A percentile compares a stretch with the other conserved stretches of the same genome.
phyloP scores from a whole-genome alignment of 35 echinoderm and acorn worm genomes.

The Ptychodera flava region DNA sequence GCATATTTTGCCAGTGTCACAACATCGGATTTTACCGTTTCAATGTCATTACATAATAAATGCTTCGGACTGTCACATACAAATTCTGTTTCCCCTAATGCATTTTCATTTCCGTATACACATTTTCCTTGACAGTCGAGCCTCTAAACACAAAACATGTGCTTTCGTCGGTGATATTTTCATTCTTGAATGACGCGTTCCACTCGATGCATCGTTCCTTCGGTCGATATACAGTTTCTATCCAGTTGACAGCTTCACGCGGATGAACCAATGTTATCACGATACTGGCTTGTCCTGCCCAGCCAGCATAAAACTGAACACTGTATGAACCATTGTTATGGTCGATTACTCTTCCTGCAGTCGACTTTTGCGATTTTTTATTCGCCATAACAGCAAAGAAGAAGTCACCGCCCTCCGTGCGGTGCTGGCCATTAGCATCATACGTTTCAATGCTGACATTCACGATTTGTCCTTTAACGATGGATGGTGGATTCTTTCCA shows the following conservation, averaged over 20 bases:
- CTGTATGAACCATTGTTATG: constrained; percentile 53
- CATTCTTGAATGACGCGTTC: not conserved
- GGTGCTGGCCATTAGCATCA: not conserved
- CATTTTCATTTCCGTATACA: not conserved
- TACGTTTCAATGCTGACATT: not conserved
- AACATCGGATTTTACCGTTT: too few species aligned
- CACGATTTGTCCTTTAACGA: not conserved
- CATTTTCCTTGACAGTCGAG: not conserved
- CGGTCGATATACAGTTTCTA: not conserved
- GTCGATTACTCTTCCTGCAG: constrained; percentile 30
- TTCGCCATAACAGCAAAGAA: not conserved
- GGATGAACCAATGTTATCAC: constrained; percentile 24
- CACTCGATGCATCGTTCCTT: not conserved
- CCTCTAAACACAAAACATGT: not conserved
- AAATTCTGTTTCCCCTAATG: not conserved
- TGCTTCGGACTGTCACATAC: too few species aligned
- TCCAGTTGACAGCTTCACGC: constrained; percentile 19
- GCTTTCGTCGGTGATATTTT: not conserved
- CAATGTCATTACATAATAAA: too few species aligned
- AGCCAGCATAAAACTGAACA: constrained; percentile 38
- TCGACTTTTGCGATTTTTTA: not conserved
- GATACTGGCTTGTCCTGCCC: constrained; percentile 19
- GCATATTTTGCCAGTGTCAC: too few species aligned
- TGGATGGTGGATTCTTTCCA: too few species aligned
- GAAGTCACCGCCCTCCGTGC: not conserved